Evolutionary conservation across 2,888 invertebrate genomes (phyloP), one percentile per base, ranked within the genome.

Genomic region (Phragmatobia fuliginosa): DNA sequence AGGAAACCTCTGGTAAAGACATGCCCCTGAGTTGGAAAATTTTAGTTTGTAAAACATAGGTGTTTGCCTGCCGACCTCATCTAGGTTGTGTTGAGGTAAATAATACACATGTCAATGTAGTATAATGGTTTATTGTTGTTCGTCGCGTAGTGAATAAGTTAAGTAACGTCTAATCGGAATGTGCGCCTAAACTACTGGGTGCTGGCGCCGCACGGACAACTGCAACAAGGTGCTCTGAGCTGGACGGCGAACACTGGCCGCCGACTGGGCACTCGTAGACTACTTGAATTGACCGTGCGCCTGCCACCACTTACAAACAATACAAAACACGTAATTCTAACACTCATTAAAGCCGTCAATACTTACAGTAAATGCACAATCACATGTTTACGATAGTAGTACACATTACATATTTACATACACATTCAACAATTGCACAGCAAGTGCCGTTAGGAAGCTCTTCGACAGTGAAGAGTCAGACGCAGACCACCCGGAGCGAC

Each of bases 81-180:
- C 11, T 31, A n/a, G 31, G 21, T 21, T 28, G 31, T 33, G n/a
- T 3, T 31, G 16, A 10, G 28, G 36, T 28, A 65, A 65, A 65
- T 56, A 56, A 66, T 16, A 49, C 45, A 49, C 0, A 5, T 33
- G 77, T 70, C 25, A 58, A 81, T 82, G 81, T 83, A 31, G 41
- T 56, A 56, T 77, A 68, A 76, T 65, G 21, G 67, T 75, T 72
- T 71, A 87, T 77, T 81, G 82, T 76, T 74, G 83, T 76, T 73
- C 70, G 56, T 68, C 75, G 84, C 85, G 85, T 83, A 66, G 87
- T 87, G 88, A 92, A 92, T 92, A 92, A 92, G 90, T 92, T 92
- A 92, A 85, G 75, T 76, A 85, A 89, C 81, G 71, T 52, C 80
- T 88, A 89, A 72, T 79, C 84, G 92, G 92, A 92, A 91, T 92